Conservation (phyloP, 1,140 invertebrate species). For the Microplitis demolitor region DNA sequence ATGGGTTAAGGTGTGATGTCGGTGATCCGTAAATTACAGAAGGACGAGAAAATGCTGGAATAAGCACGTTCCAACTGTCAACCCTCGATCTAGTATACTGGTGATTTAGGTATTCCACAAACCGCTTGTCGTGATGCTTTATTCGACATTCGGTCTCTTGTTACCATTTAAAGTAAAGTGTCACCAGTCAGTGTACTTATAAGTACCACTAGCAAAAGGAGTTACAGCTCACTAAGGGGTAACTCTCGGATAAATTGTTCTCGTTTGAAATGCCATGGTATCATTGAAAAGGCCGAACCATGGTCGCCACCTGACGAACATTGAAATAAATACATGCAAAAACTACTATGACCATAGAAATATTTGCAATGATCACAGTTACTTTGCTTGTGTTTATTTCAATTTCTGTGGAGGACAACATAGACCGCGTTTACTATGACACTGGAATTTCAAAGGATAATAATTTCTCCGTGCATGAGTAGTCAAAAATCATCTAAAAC, state of each 20-base stretch:
- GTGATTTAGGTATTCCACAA: neutral
- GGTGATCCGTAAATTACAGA: slow-evolving; percentile 3
- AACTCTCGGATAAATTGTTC: no score
- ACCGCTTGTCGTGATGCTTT: neutral
- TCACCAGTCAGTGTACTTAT: neutral
- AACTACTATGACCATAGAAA: no score
- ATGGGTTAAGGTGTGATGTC: neutral
- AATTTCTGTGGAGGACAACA: no score
- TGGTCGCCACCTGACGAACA: no score
- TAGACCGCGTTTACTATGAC: no score
- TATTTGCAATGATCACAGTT: no score
- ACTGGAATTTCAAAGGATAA: no score
- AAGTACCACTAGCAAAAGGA: neutral
- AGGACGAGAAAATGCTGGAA: slow-evolving; percentile 7
- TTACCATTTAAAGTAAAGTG: neutral
- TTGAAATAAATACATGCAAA: no score
- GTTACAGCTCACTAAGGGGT: no score
- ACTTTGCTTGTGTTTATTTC: no score
- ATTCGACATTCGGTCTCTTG: neutral
- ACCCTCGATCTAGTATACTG: neutral
- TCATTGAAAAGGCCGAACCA: no score
- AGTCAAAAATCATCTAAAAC: neutral
- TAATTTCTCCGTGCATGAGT: neutral
- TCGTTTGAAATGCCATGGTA: no score
- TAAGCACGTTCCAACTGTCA: slow-evolving; percentile 26